Percentiles rank a stretch among this genome's conserved stretches.
phyloP scores from a whole-genome alignment of 2,113 vertebrate genomes.

The Grammomys dolichurus region DNA sequence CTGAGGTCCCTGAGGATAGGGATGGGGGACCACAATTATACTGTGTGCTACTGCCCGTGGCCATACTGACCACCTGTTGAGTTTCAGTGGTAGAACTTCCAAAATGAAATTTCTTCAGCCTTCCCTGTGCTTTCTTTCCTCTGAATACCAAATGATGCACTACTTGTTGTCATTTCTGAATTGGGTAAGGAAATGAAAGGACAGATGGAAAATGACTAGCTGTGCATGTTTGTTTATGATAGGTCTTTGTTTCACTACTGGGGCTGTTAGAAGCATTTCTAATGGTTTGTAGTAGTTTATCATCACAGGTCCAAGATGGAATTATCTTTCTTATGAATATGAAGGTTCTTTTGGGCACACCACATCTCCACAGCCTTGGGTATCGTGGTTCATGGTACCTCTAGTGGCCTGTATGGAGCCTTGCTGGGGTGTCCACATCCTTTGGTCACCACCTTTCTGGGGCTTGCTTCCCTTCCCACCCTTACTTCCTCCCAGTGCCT shows the following conservation, averaged over 20 bases:
- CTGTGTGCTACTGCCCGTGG: not conserved
- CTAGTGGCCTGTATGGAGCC: conserved; percentile 9
- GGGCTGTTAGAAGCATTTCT: conserved; percentile 15
- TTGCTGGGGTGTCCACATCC: not conserved
- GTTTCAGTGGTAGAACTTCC: not conserved
- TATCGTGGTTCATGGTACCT: conserved; percentile 27
- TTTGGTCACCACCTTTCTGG: not conserved
- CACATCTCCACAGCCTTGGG: not conserved
- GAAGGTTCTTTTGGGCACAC: not conserved
- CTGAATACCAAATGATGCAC: not conserved
- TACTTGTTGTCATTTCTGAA: not conserved
- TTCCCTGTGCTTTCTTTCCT: not conserved
- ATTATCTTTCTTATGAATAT: not conserved
- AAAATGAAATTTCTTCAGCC: not conserved
- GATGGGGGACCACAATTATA: accelerated
- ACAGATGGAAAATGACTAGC: not conserved
- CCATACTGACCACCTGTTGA: not conserved
- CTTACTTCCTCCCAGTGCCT: not conserved
- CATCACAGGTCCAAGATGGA: not conserved
- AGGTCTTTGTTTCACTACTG: not conserved
- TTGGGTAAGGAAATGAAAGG: not conserved
- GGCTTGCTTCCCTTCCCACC: not conserved
- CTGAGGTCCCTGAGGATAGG: not conserved
- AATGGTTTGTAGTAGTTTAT: not conserved
- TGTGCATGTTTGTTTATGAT: not conserved